Evolutionary conservation across 1,140 invertebrate species (phyloP).

Genomic region (Drosophila kepulauana): DNA sequence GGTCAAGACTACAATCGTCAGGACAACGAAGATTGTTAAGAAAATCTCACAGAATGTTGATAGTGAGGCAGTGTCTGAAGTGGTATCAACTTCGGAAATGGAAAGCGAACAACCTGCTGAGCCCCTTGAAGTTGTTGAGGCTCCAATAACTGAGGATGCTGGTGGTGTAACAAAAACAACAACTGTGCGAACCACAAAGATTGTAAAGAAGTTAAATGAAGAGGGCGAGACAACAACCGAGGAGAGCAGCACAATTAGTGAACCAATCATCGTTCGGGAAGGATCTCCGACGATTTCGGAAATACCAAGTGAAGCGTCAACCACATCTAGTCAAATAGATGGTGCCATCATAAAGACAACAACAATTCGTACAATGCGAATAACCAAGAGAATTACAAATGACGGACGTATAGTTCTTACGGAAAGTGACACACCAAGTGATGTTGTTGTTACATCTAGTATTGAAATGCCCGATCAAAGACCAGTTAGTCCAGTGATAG

Average conservation of each 20-base stretch:
- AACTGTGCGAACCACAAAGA: constrained; percentile 77
- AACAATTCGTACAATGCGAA: constrained; percentile 81
- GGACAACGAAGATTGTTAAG: constrained; percentile 80
- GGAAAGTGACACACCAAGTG: constrained; percentile 69
- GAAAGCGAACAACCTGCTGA: constrained; percentile 12
- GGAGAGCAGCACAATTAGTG: constrained; percentile 64
- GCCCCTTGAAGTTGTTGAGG: constrained; percentile 15
- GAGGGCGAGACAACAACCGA: constrained; percentile 72
- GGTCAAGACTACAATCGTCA: constrained; percentile 77
- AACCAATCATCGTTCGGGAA: constrained; percentile 69
- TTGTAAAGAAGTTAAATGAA: constrained; percentile 71
- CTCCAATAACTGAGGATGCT: constrained; percentile 30
- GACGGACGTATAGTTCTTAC: constrained; percentile 79
- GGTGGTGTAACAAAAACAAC: constrained; percentile 80
- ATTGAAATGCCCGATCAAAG: constrained; percentile 81
- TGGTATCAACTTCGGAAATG: constrained; percentile 1
- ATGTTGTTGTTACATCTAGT: constrained; percentile 78
- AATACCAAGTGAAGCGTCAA: constrained; percentile 73
- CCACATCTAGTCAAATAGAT: constrained; percentile 78
- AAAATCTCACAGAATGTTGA: constrained; percentile 75
- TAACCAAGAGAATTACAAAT: constrained; percentile 76
- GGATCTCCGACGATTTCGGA: constrained; percentile 68
- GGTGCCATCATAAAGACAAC: constrained; percentile 83
- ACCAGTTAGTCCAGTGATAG: constrained; percentile 57
- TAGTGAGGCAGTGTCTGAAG: constrained; percentile 34